These are phyloP conservation scores for Laothoe populi DNA, from an alignment of 2,888 invertebrate genomes.

Conservation along the genomic window DNA sequence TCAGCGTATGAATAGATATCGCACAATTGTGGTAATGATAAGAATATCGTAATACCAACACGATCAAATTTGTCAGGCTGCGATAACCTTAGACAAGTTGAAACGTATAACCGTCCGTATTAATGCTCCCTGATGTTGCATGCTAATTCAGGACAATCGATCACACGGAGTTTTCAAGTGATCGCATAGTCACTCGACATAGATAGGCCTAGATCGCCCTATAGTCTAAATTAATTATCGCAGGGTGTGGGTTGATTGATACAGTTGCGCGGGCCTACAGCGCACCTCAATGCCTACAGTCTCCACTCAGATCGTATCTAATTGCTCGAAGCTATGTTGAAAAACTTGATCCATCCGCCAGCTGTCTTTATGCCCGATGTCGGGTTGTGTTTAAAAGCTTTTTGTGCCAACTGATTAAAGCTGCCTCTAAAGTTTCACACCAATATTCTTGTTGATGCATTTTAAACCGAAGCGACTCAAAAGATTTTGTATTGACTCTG, in stretches of 20 bases:
- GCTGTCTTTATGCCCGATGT: slow-evolving; percentile 43
- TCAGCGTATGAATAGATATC: background rate
- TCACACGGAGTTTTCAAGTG: slow-evolving; percentile 35
- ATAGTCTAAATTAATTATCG: slow-evolving; percentile 68
- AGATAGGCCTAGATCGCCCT: slow-evolving; percentile 33
- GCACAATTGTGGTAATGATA: background rate
- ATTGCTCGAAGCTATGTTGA: slow-evolving; percentile 59
- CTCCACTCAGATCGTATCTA: slow-evolving; percentile 60
- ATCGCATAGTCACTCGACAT: slow-evolving; percentile 33
- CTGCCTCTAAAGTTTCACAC: slow-evolving; percentile 37
- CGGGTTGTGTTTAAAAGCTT: slow-evolving; percentile 46
- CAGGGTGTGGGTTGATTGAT: slow-evolving; percentile 65
- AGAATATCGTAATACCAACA: background rate
- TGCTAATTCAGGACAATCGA: slow-evolving; percentile 44
- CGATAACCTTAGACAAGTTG: background rate
- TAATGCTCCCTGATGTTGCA: slow-evolving; percentile 34
- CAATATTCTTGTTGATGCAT: slow-evolving; percentile 32
- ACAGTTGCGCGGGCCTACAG: slow-evolving; percentile 46
- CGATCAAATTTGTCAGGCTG: background rate
- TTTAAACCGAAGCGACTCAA: slow-evolving; percentile 23
- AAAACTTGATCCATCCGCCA: slow-evolving; percentile 63
- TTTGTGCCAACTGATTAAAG: slow-evolving; percentile 43
- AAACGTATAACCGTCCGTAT: slow-evolving; percentile 33
- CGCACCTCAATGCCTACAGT: too few species aligned
- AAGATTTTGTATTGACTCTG: slow-evolving; percentile 31